phyloP scores from a whole-genome alignment of 2,797 vertebrate genomes.

The Chelidonichthys spinosus region DNA sequence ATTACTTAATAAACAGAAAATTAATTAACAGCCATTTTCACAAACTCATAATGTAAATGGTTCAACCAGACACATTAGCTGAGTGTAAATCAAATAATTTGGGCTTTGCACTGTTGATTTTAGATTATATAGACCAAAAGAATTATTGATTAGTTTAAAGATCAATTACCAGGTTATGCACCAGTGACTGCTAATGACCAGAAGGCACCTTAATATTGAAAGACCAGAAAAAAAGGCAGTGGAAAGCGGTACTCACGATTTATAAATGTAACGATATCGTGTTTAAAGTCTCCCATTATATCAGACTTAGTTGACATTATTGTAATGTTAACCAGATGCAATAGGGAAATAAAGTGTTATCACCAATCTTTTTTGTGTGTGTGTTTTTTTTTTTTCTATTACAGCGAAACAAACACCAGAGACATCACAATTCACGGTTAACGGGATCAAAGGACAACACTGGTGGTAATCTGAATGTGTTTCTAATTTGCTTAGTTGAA shows the following conservation, averaged over 20 bases:
- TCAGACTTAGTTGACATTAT: neutral
- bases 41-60: neutral
- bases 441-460: constrained; percentile 14
- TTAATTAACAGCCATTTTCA: neutral
- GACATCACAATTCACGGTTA: neutral
- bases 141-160: neutral
- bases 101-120: neutral
- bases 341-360: neutral
- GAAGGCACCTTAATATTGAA: neutral
- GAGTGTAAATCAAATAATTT: neutral
- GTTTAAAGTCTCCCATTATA: neutral
- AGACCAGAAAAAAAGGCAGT: neutral
- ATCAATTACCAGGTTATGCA: neutral
- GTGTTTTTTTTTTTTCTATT: neutral
- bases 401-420: constrained; percentile 6
- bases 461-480: constrained; percentile 25
- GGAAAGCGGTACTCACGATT: neutral
- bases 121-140: neutral
- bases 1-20: neutral
- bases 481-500: neutral
- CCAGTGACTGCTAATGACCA: neutral
- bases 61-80: neutral
- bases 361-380: no score
- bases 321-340: neutral
- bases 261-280: neutral